Base-by-base conservation (phyloP, 2,113 vertebrate species). In the Thunnus thynnus region DNA sequence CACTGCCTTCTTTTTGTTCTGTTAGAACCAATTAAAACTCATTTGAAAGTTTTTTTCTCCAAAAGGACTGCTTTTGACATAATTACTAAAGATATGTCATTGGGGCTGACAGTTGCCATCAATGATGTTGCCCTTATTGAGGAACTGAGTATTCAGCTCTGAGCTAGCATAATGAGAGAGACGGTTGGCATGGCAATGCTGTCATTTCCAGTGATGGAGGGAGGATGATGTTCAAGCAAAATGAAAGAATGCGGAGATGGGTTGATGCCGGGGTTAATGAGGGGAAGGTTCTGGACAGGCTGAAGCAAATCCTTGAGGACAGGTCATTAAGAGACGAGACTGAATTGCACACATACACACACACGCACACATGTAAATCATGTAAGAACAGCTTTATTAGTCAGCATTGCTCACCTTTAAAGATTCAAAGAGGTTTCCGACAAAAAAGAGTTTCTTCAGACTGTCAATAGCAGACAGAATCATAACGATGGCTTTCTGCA, bases 351-450 rank as follows among this genome's bases (percentile, higher is more conserved):
- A 50, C 41, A 18, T n/a, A 11, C 25, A 50, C 50, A 46, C 32
- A n/a, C 68, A 57, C 22, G 46, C 18, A 60, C 20, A 27, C 22
- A 44, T 51, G 62, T 14, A 72, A 11, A 56, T 20, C 5, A 73
- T 2, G 1, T 5, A 36, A 10, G 13, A 48, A 14, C 7, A 20
- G 63, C 46, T 55, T 12, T 0, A 62, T 71, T 51, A 54, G 3
- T 10, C 30, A 14, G n/a, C 44, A 17, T 32, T 58, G 20, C 87
- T 91, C 86, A 98, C 97, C 96, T 98, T 98, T 17, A 98, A 90
- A 25, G 97, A 99, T 72, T 97, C 95, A 68, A 97, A 94, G 36
- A 97, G 80, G 87, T 94, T 96, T 67, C 92, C 92, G 6, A 98
- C 96, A 30, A 98, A 95, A 84, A 97, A 88, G 79, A 97, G 96